phyloP scores from a whole-genome alignment of 2,113 vertebrate genomes.

The Lucifuga dentata region DNA sequence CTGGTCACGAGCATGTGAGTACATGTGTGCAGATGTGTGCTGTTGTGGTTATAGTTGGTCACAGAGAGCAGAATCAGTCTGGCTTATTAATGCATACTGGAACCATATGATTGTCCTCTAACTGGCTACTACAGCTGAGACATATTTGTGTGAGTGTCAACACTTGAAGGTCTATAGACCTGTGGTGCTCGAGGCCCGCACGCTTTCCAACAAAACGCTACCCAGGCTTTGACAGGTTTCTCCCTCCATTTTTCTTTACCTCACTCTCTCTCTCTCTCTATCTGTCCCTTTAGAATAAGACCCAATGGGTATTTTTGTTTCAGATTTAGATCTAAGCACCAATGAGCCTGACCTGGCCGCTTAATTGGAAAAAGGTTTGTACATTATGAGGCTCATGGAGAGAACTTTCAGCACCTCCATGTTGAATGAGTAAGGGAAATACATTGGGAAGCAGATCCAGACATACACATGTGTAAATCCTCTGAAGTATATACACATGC shows the following conservation, averaged over 20 bases:
- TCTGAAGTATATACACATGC: conserved; percentile 1
- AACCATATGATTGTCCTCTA: conserved; percentile 42
- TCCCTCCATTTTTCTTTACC: too few species aligned
- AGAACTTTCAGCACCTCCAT: conserved; percentile 67
- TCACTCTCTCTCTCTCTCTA: conserved; percentile 29
- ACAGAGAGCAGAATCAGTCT: conserved; percentile 24
- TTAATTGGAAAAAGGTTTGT: conserved; percentile 68
- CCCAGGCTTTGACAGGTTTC: conserved; percentile 52
- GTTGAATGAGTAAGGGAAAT: conserved; percentile 41
- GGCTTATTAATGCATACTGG: conserved; percentile 19
- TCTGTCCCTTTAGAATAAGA: conserved; percentile 44
- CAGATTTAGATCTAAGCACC: conserved; percentile 62
- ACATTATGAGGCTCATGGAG: conserved; percentile 56
- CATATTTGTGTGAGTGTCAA: conserved; percentile 45
- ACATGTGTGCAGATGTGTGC: conserved; percentile 5
- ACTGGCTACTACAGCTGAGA: conserved; percentile 1
- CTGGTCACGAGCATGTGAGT: conserved; percentile 1
- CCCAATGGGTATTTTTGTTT: conserved; percentile 58
- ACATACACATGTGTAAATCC: conserved; percentile 46
- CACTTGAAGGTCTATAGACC: conserved; percentile 45
- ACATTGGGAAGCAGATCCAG: conserved; percentile 43
- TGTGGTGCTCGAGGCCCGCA: conserved; percentile 46
- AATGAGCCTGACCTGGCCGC: conserved; percentile 41
- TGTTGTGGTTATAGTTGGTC: conserved; percentile 16
- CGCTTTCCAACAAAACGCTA: conserved; percentile 46